Evolutionary conservation across 1,140 invertebrate genomes (phyloP).

Genomic region (Physella acuta): DNA sequence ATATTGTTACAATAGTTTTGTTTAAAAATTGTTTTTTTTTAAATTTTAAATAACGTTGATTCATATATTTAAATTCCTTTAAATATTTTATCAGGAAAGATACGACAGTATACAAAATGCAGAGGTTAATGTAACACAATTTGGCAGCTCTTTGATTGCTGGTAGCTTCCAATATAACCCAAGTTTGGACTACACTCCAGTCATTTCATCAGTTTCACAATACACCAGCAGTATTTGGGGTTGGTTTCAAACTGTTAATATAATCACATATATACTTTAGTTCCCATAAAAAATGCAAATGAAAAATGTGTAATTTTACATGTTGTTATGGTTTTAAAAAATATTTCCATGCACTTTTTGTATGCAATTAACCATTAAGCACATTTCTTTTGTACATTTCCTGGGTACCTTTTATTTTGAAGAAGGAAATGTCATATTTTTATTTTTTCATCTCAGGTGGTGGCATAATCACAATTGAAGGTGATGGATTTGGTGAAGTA

Average conservation of each 20-base stretch:
- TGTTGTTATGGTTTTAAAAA: too few species aligned
- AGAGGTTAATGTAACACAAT: neutral
- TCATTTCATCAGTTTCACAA: constrained; percentile 13
- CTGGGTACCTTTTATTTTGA: too few species aligned
- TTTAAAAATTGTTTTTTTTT: neutral
- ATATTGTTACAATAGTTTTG: neutral
- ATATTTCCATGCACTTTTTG: too few species aligned
- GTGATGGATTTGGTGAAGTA: constrained; percentile 35
- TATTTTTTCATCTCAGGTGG: constrained; percentile 32
- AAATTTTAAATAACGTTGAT: neutral
- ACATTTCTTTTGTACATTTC: too few species aligned
- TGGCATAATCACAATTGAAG: constrained; percentile 37
- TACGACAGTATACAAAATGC: neutral
- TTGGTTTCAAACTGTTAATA: neutral
- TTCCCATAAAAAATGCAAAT: too few species aligned
- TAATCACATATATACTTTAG: neutral
- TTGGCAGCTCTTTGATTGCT: neutral
- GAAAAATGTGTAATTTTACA: too few species aligned
- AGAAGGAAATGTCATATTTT: too few species aligned
- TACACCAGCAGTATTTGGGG: constrained; percentile 19
- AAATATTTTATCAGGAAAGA: neutral
- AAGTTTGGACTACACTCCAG: constrained; percentile 18
- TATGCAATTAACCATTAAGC: too few species aligned
- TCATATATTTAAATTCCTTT: neutral
- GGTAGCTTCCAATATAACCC: constrained; percentile 9